phyloP scores from a whole-genome alignment of 2,888 invertebrate genomes.

The Pandemis heparana region DNA sequence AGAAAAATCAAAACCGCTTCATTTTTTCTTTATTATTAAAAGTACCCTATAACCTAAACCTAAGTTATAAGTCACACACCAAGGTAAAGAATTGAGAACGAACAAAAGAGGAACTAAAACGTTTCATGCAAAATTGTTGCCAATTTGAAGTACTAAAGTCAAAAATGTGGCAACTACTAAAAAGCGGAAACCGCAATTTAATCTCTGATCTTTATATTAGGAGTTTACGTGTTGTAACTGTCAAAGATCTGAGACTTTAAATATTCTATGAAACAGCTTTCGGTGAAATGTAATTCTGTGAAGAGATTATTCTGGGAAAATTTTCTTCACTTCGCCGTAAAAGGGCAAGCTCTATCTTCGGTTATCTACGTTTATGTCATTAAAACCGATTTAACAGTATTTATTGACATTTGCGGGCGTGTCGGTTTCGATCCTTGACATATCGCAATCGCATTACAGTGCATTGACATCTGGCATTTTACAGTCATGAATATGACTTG shows the following conservation, averaged over 20 bases:
- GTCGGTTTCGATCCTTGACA: slow-evolving; percentile 56
- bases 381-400: slow-evolving; percentile 24
- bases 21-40: too few relatives aligned
- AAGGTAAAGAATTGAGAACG: too few relatives aligned
- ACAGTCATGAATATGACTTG: slow-evolving; percentile 2
- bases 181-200: too few relatives aligned
- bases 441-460: slow-evolving; percentile 46
- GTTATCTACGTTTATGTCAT: neutral
- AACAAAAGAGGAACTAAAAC: too few relatives aligned
- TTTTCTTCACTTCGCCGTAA: neutral
- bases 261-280: neutral
- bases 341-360: neutral
- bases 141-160: too few relatives aligned
- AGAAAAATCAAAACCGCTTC: too few relatives aligned
- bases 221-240: neutral
- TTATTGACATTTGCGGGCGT: slow-evolving; percentile 56
- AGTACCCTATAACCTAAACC: too few relatives aligned
- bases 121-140: too few relatives aligned
- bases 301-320: neutral
- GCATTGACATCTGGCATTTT: slow-evolving; percentile 55
- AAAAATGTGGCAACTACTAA: too few relatives aligned
- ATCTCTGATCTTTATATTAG: too few relatives aligned
- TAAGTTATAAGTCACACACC: too few relatives aligned
- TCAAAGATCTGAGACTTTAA: too few relatives aligned
- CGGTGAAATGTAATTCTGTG: neutral